These are phyloP conservation scores for Cerastis rubricosa DNA, from an alignment of 2,888 invertebrate genomes.

Conservation along the genomic window DNA sequence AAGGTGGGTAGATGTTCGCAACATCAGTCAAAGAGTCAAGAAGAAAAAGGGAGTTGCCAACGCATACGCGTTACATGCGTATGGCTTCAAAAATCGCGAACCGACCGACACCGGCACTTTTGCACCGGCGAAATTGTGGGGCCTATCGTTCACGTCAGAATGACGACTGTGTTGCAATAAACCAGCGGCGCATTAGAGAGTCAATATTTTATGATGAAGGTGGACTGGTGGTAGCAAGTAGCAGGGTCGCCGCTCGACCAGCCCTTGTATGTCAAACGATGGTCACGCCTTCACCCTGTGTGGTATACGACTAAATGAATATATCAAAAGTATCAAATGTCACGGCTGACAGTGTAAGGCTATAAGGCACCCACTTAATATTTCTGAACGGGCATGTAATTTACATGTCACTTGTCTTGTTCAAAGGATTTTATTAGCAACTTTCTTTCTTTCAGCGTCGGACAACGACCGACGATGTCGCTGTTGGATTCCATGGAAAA, in stretches of 20 bases:
- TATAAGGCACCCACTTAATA: not conserved
- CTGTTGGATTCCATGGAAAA: not conserved
- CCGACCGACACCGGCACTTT: not conserved
- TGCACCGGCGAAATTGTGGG: not conserved
- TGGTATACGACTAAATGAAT: not conserved
- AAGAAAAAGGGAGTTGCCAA: not conserved
- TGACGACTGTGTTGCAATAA: not conserved
- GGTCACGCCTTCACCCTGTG: not conserved
- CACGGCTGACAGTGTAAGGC: not conserved
- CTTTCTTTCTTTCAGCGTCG: not conserved
- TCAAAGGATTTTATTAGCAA: not conserved
- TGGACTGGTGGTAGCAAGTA: not conserved
- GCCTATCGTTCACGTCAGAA: not conserved
- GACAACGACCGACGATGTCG: not conserved
- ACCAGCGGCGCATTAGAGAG: not conserved
- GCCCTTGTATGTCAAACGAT: not conserved
- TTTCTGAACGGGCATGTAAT: not conserved
- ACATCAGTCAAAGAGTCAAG: slow-evolving; percentile 6
- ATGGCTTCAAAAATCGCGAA: not conserved
- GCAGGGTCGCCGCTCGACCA: not conserved
- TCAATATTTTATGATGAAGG: not conserved
- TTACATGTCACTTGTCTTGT: not conserved
- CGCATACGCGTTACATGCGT: not conserved
- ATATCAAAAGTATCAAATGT: not conserved
- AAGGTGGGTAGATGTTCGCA: not conserved